phyloP scores from a whole-genome alignment of 2,888 invertebrate genomes.

The Thumatha senex region DNA sequence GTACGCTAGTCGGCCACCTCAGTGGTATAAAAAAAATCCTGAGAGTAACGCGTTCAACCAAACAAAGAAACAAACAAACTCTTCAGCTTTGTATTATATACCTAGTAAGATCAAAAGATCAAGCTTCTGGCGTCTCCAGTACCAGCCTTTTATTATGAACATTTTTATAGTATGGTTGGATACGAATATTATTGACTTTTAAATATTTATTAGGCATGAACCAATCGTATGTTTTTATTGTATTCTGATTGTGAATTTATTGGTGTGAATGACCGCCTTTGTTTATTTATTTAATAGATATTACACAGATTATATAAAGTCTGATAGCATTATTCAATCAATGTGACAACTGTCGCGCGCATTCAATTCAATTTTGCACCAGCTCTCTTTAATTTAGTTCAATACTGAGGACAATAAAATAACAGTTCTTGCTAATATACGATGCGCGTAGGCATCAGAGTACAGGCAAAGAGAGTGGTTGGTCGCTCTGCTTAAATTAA shows the following conservation, averaged over 20 bases:
- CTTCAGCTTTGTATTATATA: too few species aligned
- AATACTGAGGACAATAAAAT: conserved; percentile 46
- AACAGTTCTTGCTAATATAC: conserved; percentile 28
- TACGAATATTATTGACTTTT: not conserved
- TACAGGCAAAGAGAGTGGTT: conserved; percentile 24
- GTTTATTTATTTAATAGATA: not conserved
- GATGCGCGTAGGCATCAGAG: not conserved
- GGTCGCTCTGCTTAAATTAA: conserved; percentile 12
- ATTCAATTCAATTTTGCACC: conserved; percentile 45
- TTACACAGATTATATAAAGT: conserved; percentile 1
- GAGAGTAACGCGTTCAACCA: too few species aligned
- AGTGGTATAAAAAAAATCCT: too few species aligned
- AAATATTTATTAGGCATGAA: not conserved
- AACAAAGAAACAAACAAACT: too few species aligned
- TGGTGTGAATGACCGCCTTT: not conserved
- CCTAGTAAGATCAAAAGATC: too few species aligned
- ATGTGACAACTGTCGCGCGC: conserved; percentile 37
- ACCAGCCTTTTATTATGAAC: too few species aligned
- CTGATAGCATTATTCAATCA: conserved; percentile 1
- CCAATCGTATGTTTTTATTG: not conserved
- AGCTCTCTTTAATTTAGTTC: conserved; percentile 53
- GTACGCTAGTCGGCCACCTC: too few species aligned
- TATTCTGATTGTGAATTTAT: not conserved
- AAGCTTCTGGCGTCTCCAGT: too few species aligned
- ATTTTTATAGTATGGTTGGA: too few species aligned